These are phyloP conservation scores for Pterocles gutturalis DNA, from an alignment of 2,113 vertebrate genomes.

Conservation along the genomic window DNA sequence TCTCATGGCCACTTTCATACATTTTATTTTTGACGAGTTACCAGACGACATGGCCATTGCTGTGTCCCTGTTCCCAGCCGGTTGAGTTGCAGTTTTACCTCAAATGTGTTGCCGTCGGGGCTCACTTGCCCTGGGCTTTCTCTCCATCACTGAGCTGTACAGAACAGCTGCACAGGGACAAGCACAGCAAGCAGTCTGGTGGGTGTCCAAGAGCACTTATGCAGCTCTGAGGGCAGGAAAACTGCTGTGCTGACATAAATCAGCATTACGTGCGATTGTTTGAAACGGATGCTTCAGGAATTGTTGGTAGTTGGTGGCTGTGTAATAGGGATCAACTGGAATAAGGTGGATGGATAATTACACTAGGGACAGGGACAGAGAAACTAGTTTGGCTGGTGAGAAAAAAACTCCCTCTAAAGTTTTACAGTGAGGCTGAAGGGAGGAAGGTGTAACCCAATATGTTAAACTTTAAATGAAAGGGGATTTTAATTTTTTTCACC, in stretches of 20 bases:
- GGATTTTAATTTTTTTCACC: neutral
- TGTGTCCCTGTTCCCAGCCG: neutral
- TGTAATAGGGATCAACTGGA: fast-evolving
- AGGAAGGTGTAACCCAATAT: neutral
- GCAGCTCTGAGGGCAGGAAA: neutral
- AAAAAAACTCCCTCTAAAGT: neutral
- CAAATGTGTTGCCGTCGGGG: neutral
- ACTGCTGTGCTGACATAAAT: neutral
- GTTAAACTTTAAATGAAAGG: neutral
- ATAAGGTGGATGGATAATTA: neutral
- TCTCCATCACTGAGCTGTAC: neutral
- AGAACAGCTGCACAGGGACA: neutral
- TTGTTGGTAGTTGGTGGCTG: neutral
- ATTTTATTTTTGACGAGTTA: neutral
- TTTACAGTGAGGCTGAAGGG: neutral
- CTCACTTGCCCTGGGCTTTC: neutral
- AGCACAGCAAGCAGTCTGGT: neutral
- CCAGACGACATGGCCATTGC: neutral
- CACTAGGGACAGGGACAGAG: neutral
- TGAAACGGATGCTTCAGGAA: neutral
- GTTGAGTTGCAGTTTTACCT: neutral
- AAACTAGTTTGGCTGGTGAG: neutral
- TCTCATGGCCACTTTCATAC: neutral
- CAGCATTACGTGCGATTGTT: fast-evolving
- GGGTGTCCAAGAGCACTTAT: neutral